Conservation (phyloP, 2,888 invertebrate species). For the Charanyca ferruginea region DNA sequence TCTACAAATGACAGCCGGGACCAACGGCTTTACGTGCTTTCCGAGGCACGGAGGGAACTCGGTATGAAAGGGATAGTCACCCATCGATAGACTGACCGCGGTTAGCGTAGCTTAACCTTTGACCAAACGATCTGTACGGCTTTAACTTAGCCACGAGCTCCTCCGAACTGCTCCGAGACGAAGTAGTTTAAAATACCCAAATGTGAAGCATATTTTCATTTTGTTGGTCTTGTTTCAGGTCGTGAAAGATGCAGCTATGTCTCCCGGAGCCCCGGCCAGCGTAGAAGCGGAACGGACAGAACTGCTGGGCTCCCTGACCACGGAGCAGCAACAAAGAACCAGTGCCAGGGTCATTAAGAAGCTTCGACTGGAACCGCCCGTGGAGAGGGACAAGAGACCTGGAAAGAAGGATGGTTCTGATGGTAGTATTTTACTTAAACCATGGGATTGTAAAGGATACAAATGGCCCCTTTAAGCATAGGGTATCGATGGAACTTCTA, state of each 20-base stretch:
- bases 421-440: slow-evolving; percentile 54
- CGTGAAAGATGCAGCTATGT: slow-evolving; percentile 73
- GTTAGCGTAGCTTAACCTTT: no score
- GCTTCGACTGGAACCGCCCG: slow-evolving; percentile 92
- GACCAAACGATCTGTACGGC: no score
- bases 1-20: no score
- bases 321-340: slow-evolving; percentile 92
- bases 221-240: slow-evolving; percentile 49
- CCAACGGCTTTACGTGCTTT: no score
- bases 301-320: slow-evolving; percentile 93
- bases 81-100: no score
- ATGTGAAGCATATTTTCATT: neutral
- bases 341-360: slow-evolving; percentile 96
- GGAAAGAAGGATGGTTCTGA: slow-evolving; percentile 71
- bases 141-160: no score
- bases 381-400: slow-evolving; percentile 75
- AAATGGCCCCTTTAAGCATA: no score
- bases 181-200: neutral
- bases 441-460: no score
- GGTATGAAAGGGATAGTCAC: no score
- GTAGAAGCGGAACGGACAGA: slow-evolving; percentile 84
- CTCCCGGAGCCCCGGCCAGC: slow-evolving; percentile 67
- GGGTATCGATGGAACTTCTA: no score
- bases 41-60: no score
- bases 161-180: no score